Evolutionary conservation across 2,797 vertebrate genomes (phyloP).

Genomic region (Sebastolobus alascanus): DNA sequence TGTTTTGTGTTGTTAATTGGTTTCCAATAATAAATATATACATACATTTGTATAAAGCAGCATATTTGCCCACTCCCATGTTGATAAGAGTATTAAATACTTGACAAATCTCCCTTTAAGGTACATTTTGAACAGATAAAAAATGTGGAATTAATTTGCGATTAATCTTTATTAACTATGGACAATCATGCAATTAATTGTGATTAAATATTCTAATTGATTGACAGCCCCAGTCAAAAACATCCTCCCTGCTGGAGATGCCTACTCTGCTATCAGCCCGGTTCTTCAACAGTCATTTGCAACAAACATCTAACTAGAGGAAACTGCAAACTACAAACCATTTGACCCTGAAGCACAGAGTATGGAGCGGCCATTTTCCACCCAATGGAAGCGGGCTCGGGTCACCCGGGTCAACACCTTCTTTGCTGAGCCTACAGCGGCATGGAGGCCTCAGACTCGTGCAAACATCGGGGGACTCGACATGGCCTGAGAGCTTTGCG

Average conservation of each 20-base stretch:
- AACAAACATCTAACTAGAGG: constrained; percentile 78
- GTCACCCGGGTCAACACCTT: constrained; percentile 78
- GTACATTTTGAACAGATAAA: fast-evolving
- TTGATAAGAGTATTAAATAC: too few species aligned
- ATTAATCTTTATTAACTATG: too few species aligned
- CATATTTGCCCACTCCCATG: too few species aligned
- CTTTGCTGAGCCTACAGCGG: constrained; percentile 74
- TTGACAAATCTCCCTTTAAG: too few species aligned
- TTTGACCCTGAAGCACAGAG: constrained; percentile 81
- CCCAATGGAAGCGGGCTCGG: constrained; percentile 67
- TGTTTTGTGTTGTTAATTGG: too few species aligned
- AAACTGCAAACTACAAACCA: constrained; percentile 82
- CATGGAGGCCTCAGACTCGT: constrained; percentile 61
- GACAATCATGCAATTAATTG: too few species aligned
- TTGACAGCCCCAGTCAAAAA: too few species aligned
- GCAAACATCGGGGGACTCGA: constrained; percentile 60
- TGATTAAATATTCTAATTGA: too few species aligned
- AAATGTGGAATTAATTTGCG: too few species aligned
- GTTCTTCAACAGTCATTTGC: constrained; percentile 71
- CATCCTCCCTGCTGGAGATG: constrained; percentile 4
- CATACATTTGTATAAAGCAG: too few species aligned
- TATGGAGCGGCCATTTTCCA: constrained; percentile 55
- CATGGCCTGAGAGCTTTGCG: constrained; percentile 69
- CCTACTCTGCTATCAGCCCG: constrained; percentile 47
- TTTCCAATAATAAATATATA: too few species aligned